Evolutionary conservation across 1,140 invertebrate species (phyloP), one percentile per base, ranked within the genome.

Genomic region (Drosophila rhopaloa): DNA sequence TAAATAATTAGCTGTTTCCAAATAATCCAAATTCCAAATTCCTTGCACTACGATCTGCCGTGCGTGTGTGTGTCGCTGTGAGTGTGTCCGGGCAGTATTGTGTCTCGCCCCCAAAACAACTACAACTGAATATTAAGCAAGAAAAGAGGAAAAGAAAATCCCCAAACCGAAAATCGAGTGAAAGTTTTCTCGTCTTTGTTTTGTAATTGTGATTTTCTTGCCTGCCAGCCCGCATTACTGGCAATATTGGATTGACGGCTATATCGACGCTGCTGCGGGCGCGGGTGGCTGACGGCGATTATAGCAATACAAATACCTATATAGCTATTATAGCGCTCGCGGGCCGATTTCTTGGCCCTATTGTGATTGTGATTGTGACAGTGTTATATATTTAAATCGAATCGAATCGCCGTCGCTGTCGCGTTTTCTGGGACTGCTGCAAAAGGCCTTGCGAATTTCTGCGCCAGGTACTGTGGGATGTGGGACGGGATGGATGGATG

Each of bases 121-220:
- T 35, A 61, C 56, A 19, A 68, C 38, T 32, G 6, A 41, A 51
- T 29, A 66, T 41, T 29, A 56, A 54, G 40, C 41, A 73, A 57
- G 51, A 63, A 14, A 35, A 50, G 14, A 10, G n/a, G 13, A 14
- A 13, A 24, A 53, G 46, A 74, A 70, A 75, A 46, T 53, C 60
- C 44, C 60, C 19, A 43, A 66, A 62, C 32, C 55, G 81, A 77
- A 53, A 66, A 72, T 66, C 77, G 60, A 86, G 83, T 86, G 83
- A 86, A 86, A 86, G 83, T 86, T 86, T 80, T 82, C 79, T 73
- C 67, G 66, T 61, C 79, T 86, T 86, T 86, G 83, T 86, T 86
- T 86, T 86, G 81, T 70, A 78, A 78, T 78, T 78, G 75, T 62
- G 80, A 85, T 80, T 85, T 81, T 73, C 76, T 54, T 76, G 71